phyloP scores from a whole-genome alignment of 2,797 vertebrate species.

The Manis crassicaudata region DNA sequence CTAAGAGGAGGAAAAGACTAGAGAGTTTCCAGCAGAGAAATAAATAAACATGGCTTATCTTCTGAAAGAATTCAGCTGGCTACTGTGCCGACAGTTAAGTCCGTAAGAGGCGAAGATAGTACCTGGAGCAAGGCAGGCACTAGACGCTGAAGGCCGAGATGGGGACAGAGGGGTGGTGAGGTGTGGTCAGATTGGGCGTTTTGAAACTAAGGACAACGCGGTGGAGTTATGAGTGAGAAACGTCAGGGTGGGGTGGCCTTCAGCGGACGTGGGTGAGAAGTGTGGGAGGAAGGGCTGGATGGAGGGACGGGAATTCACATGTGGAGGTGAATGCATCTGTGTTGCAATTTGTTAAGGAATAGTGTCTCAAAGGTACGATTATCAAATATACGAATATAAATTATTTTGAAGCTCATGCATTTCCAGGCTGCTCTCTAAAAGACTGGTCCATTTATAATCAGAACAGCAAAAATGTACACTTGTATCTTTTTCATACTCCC shows the following conservation, averaged over 20 bases:
- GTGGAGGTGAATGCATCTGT: rapidly evolving
- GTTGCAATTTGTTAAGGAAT: rapidly evolving
- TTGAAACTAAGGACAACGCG: not conserved
- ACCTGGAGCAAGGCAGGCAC: not conserved
- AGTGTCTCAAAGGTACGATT: not conserved
- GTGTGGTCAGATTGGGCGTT: not conserved
- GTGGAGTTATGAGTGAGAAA: no score
- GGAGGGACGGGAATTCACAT: not conserved
- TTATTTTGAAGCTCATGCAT: not conserved
- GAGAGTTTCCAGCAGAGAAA: not conserved
- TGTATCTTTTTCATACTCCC: not conserved
- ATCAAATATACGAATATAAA: not conserved
- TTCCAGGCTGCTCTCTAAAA: not conserved
- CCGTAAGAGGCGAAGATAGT: not conserved
- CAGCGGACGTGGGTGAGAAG: no score
- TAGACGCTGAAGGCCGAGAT: not conserved
- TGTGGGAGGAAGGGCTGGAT: rapidly evolving
- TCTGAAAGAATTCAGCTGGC: not conserved
- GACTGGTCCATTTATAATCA: not conserved
- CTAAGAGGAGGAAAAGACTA: not conserved
- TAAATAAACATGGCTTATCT: rapidly evolving
- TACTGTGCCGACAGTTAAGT: not conserved
- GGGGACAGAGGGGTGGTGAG: rapidly evolving
- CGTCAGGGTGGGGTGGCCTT: not conserved
- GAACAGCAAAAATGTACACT: no score